Base-by-base conservation (phyloP, 2,888 invertebrate species). In the Plusia festucae region DNA sequence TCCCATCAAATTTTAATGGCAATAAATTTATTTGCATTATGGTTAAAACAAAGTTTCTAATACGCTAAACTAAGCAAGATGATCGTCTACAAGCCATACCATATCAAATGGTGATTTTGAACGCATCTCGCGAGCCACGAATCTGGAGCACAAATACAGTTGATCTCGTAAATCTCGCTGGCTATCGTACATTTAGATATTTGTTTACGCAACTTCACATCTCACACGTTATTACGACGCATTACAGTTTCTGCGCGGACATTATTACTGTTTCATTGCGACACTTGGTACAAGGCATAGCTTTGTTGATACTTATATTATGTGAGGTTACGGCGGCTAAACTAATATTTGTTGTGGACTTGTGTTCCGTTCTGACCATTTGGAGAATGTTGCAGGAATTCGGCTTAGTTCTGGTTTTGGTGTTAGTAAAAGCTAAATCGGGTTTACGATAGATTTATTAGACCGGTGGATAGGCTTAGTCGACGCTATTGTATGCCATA, bases 261-360 rank as follows among this genome's bases (percentile, higher is more conserved):
- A 82, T 79, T 79, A 79, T 78, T 81, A 73, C 81, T 81, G 83
- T 83, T 86, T 83, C 84, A 82, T 79, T 74, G 75, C 79, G 70
- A 75, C 85, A 85, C 79, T 82, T 77, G 80, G 70, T 79, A 66
- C 76, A 68, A 61, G 68, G 63, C 62, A 55, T 49, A 56, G 40
- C 63, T 70, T 57, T 73, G 65, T 68, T 61, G 55, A 72, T 70
- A 77, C 62, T 74, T 63, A 73, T 69, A 67, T 73, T 75, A 75
- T 69, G 67, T 65, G 70, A 69, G 53, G 66, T 78, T 79, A 74
- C 62, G 54, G 71, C 69, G 54, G 71, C 69, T 79, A 56, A 64
- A 68, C 32, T 64, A 34, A 58, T 68, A 65, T 79, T 71, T 79
- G 72, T 67, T 65, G 49, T 57, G 55, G 46, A 60, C 68, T 61